Evolutionary conservation across 2,113 vertebrate species (phyloP).

Genomic region (Apteryx owenii): DNA sequence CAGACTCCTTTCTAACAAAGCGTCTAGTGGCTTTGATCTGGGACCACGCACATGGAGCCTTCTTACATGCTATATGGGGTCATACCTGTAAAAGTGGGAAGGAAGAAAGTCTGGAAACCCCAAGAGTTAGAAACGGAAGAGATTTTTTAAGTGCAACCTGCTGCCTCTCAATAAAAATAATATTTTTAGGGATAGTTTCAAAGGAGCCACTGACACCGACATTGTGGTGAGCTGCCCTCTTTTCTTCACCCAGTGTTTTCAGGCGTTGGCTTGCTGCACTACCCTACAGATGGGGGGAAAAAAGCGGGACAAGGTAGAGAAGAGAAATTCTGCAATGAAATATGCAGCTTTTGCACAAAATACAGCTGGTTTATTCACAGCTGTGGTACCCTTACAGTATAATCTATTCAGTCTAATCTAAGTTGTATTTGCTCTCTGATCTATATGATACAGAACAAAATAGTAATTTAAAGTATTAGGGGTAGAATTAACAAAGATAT

Average conservation of each 20-base stretch:
- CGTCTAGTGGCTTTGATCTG: not conserved
- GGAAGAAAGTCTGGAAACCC: not conserved
- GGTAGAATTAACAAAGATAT: not conserved
- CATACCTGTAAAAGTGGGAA: not conserved
- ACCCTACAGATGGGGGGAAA: accelerated
- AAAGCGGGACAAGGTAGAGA: not conserved
- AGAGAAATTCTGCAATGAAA: not conserved
- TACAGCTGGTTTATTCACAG: not conserved
- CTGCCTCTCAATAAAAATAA: not conserved
- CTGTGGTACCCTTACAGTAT: not conserved
- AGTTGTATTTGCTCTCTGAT: not conserved
- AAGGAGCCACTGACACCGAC: not conserved
- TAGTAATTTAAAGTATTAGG: not conserved
- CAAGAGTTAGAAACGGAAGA: not conserved
- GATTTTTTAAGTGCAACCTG: not conserved
- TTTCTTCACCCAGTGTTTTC: not conserved
- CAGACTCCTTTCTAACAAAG: not conserved
- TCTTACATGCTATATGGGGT: not conserved
- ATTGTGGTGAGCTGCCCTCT: not conserved
- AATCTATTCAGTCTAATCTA: not conserved
- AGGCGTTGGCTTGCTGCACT: not conserved
- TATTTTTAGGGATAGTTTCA: not conserved
- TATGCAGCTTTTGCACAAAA: not conserved
- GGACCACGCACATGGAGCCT: not conserved
- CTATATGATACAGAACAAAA: not conserved